These are phyloP conservation scores for Fragum fragum DNA, from an alignment of 2,888 invertebrate genomes.

Conservation along the genomic window DNA sequence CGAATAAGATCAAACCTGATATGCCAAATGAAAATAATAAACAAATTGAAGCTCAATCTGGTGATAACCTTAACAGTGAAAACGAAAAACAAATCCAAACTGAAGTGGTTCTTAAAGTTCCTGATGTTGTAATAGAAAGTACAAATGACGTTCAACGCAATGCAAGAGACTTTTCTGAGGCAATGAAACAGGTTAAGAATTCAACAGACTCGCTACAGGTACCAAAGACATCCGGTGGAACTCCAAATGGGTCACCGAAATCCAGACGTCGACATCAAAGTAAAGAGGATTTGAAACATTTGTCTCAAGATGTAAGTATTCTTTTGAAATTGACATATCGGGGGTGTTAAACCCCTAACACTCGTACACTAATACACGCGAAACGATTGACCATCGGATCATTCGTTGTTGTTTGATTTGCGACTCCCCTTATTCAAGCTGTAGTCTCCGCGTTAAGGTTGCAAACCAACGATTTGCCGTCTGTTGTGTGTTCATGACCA, in stretches of 20 bases:
- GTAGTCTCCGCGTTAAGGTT: no score
- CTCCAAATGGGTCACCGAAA: constrained; percentile 24
- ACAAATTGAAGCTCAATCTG: not conserved
- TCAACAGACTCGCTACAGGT: not conserved
- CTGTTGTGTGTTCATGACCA: no score
- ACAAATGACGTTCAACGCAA: not conserved
- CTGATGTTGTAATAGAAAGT: constrained; percentile 11
- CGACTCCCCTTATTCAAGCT: no score
- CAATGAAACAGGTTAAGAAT: not conserved
- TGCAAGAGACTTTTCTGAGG: not conserved
- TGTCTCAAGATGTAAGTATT: constrained; percentile 46
- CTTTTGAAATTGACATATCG: no score
- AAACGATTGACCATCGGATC: no score
- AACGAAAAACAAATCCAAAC: not conserved
- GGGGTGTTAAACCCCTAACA: no score
- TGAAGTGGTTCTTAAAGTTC: constrained; percentile 1
- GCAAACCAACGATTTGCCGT: no score
- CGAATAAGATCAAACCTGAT: not conserved
- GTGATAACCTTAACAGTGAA: not conserved
- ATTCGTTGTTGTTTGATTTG: no score
- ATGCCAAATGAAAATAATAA: not conserved
- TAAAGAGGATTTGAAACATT: constrained; percentile 52
- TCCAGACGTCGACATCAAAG: constrained; percentile 34
- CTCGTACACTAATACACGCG: no score
- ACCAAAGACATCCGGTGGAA: not conserved